phyloP scores from a whole-genome alignment of 2,113 vertebrate genomes.

The Dipodomys ordii region DNA sequence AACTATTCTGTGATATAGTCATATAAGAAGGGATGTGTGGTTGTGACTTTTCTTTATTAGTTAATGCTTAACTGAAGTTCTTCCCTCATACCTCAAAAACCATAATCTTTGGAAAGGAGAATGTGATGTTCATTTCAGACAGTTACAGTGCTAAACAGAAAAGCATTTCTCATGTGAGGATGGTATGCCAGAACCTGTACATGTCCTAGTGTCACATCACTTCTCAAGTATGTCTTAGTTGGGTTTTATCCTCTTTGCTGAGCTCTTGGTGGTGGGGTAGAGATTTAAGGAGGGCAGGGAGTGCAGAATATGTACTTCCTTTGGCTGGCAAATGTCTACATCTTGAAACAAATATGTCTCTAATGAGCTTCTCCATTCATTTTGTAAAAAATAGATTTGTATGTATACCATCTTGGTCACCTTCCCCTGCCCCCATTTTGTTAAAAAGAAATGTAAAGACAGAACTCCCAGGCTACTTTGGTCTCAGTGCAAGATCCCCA shows the following conservation, averaged over 20 bases:
- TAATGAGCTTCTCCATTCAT: constrained; percentile 73
- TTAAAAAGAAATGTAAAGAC: constrained; percentile 66
- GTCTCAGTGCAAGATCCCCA: constrained; percentile 67
- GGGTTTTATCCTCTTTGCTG: constrained; percentile 58
- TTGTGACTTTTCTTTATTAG: constrained; percentile 52
- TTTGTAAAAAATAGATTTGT: constrained; percentile 79
- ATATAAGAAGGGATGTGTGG: constrained; percentile 37
- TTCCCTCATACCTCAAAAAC: constrained; percentile 39
- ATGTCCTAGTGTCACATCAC: constrained; percentile 64
- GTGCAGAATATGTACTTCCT: constrained; percentile 64
- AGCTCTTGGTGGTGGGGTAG: constrained; percentile 67
- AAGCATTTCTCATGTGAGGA: constrained; percentile 43
- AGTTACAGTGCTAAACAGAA: constrained; percentile 32
- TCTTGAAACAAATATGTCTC: constrained; percentile 62
- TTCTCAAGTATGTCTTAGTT: constrained; percentile 67
- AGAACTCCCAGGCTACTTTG: constrained; percentile 72
- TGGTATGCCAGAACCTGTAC: constrained; percentile 34
- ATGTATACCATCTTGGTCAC: constrained; percentile 69
- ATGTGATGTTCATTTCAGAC: constrained; percentile 46
- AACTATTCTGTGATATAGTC: constrained; percentile 27
- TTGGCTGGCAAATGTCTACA: constrained; percentile 73
- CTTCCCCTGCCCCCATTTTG: constrained; percentile 57
- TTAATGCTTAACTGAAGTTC: constrained; percentile 66
- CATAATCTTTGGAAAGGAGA: constrained; percentile 59
- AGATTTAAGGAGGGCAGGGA: constrained; percentile 53